Percentiles rank a stretch among this genome's conserved stretches.
phyloP scores from a whole-genome alignment of 2,113 vertebrate genomes.

The Cyanoramphus novaezelandiae region DNA sequence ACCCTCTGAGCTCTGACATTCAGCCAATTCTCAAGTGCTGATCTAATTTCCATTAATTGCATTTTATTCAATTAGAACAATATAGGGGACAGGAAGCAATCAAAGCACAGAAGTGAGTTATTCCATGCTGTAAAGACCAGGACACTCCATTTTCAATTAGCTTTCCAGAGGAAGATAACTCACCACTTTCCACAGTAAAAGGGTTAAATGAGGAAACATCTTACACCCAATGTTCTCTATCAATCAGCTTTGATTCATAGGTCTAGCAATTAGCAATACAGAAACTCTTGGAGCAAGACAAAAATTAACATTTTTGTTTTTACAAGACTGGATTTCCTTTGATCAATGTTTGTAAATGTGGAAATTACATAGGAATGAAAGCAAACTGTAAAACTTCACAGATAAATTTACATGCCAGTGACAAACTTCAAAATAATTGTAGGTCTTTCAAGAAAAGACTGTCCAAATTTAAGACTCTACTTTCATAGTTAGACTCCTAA shows the following conservation, averaged over 20 bases:
- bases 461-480: not conserved
- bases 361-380: not conserved
- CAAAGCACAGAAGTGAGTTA: not conserved
- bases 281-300: not conserved
- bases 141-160: not conserved
- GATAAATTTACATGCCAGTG: not conserved
- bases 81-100: not conserved
- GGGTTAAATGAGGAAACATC: not conserved
- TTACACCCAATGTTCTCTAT: not conserved
- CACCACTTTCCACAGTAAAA: not conserved
- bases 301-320: not conserved
- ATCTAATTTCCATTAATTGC: not conserved
- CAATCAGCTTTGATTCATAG: not conserved
- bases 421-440: not conserved
- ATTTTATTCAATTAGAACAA: not conserved
- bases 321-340: not conserved
- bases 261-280: not conserved
- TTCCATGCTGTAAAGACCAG: not conserved
- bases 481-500: not conserved
- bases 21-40: not conserved
- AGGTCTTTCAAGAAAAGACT: not conserved
- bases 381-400: not conserved
- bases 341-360: not conserved
- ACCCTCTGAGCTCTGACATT: not conserved
- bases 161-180: not conserved